Conservation (phyloP, 2,888 invertebrate species). For the Cosmorhoe ocellata region DNA sequence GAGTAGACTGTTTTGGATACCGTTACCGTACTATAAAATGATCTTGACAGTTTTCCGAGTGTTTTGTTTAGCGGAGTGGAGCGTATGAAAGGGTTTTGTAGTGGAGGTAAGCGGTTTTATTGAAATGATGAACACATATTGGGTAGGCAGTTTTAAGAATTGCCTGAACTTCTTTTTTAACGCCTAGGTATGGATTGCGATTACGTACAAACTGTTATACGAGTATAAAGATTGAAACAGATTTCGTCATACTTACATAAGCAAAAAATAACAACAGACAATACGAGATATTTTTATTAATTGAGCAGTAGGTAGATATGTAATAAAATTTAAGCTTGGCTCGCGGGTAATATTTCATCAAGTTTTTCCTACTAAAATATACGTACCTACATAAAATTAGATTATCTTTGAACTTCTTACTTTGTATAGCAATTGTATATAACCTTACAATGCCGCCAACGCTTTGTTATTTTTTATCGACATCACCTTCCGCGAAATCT, state of each 20-base stretch:
- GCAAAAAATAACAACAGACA: too few species aligned
- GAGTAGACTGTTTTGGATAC: slow-evolving; percentile 31
- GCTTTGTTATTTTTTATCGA: slow-evolving; percentile 27
- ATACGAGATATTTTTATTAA: too few species aligned
- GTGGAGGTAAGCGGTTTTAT: slow-evolving; percentile 1
- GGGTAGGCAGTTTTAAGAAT: not conserved
- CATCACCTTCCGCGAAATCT: slow-evolving; percentile 29
- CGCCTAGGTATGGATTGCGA: too few species aligned
- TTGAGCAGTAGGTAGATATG: not conserved
- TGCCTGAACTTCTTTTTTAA: too few species aligned
- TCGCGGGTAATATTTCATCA: too few species aligned
- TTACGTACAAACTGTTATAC: too few species aligned
- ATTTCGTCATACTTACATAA: too few species aligned
- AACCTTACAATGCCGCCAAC: slow-evolving; percentile 14
- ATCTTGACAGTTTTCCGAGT: not conserved
- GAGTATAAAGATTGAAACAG: too few species aligned
- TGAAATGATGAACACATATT: slow-evolving; percentile 5
- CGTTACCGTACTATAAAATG: slow-evolving; percentile 24
- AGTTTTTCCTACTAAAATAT: slow-evolving; percentile 1
- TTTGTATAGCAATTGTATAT: slow-evolving; percentile 9
- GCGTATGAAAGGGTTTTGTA: slow-evolving; percentile 3
- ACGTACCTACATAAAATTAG: not conserved
- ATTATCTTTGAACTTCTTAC: not conserved
- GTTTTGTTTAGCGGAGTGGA: not conserved
- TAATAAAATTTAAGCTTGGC: too few species aligned